Evolutionary conservation across 2,888 invertebrate species (phyloP).

Genomic region (Pelosia muscerda): DNA sequence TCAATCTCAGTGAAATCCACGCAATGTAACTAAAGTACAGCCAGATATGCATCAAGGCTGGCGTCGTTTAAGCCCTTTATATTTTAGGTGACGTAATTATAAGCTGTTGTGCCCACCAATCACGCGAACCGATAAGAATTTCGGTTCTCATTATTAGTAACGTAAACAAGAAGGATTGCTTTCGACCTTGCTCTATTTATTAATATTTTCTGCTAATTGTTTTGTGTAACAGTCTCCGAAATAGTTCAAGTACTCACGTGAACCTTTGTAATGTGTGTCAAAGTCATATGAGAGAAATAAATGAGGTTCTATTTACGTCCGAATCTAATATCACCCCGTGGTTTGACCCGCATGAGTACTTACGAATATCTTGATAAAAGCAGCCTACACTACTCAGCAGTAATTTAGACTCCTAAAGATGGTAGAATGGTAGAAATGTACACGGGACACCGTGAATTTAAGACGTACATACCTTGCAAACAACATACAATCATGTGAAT

Average conservation of each 20-base stretch:
- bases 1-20: conserved; percentile 80
- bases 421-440: too few relatives aligned
- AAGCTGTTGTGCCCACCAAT: conserved; percentile 66
- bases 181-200: conserved; percentile 75
- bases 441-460: too few relatives aligned
- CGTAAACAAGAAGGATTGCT: conserved; percentile 67
- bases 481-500: too few relatives aligned
- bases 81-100: conserved; percentile 75
- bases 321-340: not conserved
- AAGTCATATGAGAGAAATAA: conserved; percentile 37
- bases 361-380: too few relatives aligned
- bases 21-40: conserved; percentile 71
- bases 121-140: conserved; percentile 79
- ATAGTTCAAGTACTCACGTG: conserved; percentile 19
- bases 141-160: conserved; percentile 72
- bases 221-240: conserved; percentile 34
- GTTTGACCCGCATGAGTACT: too few relatives aligned
- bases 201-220: conserved; percentile 52
- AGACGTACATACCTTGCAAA: too few relatives aligned
- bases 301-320: not conserved
- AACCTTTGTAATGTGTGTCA: conserved; percentile 57
- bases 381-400: too few relatives aligned
- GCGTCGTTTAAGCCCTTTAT: conserved; percentile 65
- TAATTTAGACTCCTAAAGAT: too few relatives aligned
- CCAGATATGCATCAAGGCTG: conserved; percentile 74